These are phyloP conservation scores for Phocides pigmalion DNA, from an alignment of 1,140 invertebrate genomes.

Conservation along the genomic window DNA sequence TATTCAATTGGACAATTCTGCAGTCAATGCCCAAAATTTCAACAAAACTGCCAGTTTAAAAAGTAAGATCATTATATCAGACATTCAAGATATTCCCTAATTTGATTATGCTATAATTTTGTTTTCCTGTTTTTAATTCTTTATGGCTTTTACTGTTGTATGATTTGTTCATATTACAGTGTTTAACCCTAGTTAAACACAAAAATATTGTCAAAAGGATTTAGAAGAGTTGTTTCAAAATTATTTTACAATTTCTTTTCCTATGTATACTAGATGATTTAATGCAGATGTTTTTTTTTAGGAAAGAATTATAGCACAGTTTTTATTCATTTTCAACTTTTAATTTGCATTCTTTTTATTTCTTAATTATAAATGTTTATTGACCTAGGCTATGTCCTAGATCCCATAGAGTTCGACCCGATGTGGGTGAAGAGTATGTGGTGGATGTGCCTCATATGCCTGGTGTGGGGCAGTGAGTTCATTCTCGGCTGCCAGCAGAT, in stretches of 20 bases:
- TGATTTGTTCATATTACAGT: too few relatives aligned
- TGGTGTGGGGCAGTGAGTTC: constrained; percentile 96
- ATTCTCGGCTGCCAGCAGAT: constrained; percentile 96
- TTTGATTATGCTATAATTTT: not conserved
- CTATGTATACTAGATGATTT: too few relatives aligned
- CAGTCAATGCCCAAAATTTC: constrained; percentile 54
- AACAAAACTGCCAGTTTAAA: constrained; percentile 59
- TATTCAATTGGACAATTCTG: constrained; percentile 52
- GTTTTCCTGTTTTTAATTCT: constrained; percentile 10
- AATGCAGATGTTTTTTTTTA: too few relatives aligned
- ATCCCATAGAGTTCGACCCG: constrained; percentile 74
- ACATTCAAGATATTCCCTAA: too few relatives aligned
- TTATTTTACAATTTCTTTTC: too few relatives aligned
- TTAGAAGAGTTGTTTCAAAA: too few relatives aligned
- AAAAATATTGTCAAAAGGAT: too few relatives aligned
- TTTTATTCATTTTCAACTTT: not conserved
- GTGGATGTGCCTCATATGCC: constrained; percentile 95
- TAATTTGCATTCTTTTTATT: constrained; percentile 7
- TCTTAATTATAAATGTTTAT: constrained; percentile 22
- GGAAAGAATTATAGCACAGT: too few relatives aligned
- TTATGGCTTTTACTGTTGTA: too few relatives aligned
- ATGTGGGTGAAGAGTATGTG: constrained; percentile 93
- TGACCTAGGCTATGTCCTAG: constrained; percentile 49
- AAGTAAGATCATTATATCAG: constrained; percentile 62
- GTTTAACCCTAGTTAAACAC: too few relatives aligned